Evolutionary conservation across 2,797 vertebrate species (phyloP).

Genomic region (Sebastes aleutianus): DNA sequence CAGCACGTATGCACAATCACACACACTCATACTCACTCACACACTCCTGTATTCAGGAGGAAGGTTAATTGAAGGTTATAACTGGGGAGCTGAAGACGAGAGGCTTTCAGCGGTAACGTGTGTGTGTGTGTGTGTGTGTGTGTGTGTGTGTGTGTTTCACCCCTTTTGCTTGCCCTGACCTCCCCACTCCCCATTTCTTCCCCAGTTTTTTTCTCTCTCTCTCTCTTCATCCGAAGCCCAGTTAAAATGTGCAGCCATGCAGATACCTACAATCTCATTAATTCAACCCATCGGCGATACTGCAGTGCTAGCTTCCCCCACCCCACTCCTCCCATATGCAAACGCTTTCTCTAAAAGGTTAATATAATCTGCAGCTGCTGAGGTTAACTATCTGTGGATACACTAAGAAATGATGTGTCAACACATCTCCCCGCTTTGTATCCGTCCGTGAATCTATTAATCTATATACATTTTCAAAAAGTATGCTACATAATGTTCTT

Average conservation of each 20-base stretch:
- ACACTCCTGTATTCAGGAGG: conserved; percentile 65
- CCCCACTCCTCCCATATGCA: conserved; percentile 51
- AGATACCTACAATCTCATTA: conserved; percentile 82
- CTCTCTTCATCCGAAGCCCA: conserved; percentile 60
- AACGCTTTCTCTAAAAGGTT: conserved; percentile 74
- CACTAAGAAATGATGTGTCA: conserved; percentile 58
- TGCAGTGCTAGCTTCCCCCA: conserved; percentile 48
- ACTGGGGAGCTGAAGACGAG: conserved; percentile 60
- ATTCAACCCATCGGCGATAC: conserved; percentile 75
- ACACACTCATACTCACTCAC: conserved; percentile 53
- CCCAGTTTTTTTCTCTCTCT: conserved; percentile 13
- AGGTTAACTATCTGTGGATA: conserved; percentile 67
- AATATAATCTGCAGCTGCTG: conserved; percentile 72
- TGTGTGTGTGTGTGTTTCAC: conserved; percentile 32
- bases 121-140: conserved; percentile 26
- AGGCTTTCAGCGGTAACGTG: conserved; percentile 51
- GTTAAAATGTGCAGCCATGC: conserved; percentile 81
- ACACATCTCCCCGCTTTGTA: conserved; percentile 23
- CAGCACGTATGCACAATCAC: conserved; percentile 51
- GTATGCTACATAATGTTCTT: neutral
- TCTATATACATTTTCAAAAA: neutral
- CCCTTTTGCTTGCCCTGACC: conserved; percentile 52
- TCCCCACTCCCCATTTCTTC: conserved; percentile 42
- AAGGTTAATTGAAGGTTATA: conserved; percentile 83
- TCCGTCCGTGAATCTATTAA: neutral